A percentile compares a stretch with the other conserved stretches of the same genome.
phyloP scores from a whole-genome alignment of 2,888 invertebrate genomes.

The Melipona bicolor region DNA sequence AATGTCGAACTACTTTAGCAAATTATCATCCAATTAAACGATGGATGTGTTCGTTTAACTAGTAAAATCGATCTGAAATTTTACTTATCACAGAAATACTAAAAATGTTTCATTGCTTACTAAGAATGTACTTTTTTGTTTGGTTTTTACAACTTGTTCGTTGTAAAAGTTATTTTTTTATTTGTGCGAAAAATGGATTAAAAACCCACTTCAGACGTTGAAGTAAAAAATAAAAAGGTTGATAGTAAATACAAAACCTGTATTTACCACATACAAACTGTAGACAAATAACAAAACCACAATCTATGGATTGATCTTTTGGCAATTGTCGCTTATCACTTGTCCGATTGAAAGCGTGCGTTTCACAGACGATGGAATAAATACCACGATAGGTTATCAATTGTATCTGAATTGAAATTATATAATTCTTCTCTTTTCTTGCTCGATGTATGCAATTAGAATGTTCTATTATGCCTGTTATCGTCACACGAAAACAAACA shows the following conservation, averaged over 20 bases:
- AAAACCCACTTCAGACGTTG: no score
- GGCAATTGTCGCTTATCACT: background rate
- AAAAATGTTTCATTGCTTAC: no score
- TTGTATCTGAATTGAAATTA: constrained; percentile 2
- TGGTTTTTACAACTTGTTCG: no score
- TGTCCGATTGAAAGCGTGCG: background rate
- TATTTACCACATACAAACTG: background rate
- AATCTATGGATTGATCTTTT: background rate
- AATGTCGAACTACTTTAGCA: background rate
- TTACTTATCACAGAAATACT: no score
- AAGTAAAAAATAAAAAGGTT: no score
- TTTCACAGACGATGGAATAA: background rate
- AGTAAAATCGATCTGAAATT: background rate
- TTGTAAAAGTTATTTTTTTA: no score
- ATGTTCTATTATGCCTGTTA: background rate
- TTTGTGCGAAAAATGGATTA: no score
- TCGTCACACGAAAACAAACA: background rate
- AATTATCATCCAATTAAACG: background rate
- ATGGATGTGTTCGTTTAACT: background rate
- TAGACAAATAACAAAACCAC: background rate
- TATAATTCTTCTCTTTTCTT: background rate
- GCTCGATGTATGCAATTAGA: no score
- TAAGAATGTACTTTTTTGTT: no score
- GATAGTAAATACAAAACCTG: background rate
- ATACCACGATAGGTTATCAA: background rate